These are phyloP conservation scores for Polylopha cassiicola DNA, from an alignment of 2,888 invertebrate species.

Conservation along the genomic window DNA sequence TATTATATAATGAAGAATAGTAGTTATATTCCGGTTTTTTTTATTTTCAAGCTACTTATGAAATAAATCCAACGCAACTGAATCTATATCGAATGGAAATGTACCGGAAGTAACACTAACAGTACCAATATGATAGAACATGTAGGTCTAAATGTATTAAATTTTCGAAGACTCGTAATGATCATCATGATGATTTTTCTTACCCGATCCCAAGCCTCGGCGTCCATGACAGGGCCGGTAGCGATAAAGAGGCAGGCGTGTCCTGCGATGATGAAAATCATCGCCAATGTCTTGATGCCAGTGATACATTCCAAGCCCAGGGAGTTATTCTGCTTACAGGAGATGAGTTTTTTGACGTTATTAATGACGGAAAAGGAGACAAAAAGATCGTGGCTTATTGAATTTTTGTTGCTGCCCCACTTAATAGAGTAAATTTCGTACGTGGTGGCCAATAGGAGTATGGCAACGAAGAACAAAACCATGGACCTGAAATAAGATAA, in stretches of 20 bases:
- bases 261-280: slow-evolving; percentile 81
- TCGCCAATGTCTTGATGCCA: slow-evolving; percentile 81
- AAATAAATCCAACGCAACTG: too few relatives aligned
- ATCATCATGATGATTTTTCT: too few relatives aligned
- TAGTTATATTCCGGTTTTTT: too few relatives aligned
- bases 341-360: slow-evolving; percentile 77
- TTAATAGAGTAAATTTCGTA: slow-evolving; percentile 64
- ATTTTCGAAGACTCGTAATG: too few relatives aligned
- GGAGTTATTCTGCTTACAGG: slow-evolving; percentile 74
- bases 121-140: too few relatives aligned
- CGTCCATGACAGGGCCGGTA: slow-evolving; percentile 82
- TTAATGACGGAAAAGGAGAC: slow-evolving; percentile 78
- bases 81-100: too few relatives aligned
- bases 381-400: slow-evolving; percentile 43
- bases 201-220: slow-evolving; percentile 79
- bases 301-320: slow-evolving; percentile 80
- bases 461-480: slow-evolving; percentile 59
- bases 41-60: too few relatives aligned
- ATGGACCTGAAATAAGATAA: slow-evolving; percentile 57
- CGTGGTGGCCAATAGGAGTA: slow-evolving; percentile 64
- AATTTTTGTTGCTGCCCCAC: slow-evolving; percentile 46
- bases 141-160: too few relatives aligned
- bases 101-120: too few relatives aligned
- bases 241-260: slow-evolving; percentile 82
- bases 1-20: too few relatives aligned